phyloP scores from a whole-genome alignment of 2,797 vertebrate genomes.

The Netta rufina region DNA sequence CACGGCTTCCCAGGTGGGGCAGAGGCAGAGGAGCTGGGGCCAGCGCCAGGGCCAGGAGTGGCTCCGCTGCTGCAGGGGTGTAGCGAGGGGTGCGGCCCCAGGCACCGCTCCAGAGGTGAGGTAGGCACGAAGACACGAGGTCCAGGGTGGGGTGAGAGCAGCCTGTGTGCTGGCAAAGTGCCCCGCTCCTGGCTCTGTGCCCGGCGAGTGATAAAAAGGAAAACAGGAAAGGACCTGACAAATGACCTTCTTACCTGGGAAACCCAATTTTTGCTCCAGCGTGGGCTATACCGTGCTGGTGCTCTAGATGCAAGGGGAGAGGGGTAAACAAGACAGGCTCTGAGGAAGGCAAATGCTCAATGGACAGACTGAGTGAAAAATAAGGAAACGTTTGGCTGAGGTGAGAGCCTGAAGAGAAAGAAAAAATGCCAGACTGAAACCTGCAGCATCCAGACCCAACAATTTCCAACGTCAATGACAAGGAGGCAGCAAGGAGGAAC shows the following conservation, averaged over 20 bases:
- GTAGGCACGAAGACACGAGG: background rate
- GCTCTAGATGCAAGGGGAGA: background rate
- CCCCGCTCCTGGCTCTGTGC: background rate
- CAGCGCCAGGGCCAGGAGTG: background rate
- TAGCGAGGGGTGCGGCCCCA: background rate
- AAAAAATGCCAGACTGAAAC: background rate
- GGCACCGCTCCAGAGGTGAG: background rate
- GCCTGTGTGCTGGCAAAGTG: background rate
- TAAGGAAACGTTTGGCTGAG: background rate
- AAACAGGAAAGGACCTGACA: background rate
- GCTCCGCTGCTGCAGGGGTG: background rate
- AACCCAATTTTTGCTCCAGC: background rate
- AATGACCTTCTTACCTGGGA: background rate
- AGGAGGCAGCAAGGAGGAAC: background rate
- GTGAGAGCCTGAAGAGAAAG: background rate
- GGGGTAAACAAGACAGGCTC: background rate
- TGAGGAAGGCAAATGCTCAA: background rate
- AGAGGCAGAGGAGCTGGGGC: background rate
- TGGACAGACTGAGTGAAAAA: background rate
- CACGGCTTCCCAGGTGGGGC: background rate
- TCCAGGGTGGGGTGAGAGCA: slow-evolving; percentile 15
- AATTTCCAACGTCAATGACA: fast-evolving
- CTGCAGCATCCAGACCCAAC: background rate
- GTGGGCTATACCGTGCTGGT: background rate
- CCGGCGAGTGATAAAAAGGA: background rate